These are phyloP conservation scores for Epiblema foenella DNA, from an alignment of 2,888 invertebrate genomes.

Conservation along the genomic window DNA sequence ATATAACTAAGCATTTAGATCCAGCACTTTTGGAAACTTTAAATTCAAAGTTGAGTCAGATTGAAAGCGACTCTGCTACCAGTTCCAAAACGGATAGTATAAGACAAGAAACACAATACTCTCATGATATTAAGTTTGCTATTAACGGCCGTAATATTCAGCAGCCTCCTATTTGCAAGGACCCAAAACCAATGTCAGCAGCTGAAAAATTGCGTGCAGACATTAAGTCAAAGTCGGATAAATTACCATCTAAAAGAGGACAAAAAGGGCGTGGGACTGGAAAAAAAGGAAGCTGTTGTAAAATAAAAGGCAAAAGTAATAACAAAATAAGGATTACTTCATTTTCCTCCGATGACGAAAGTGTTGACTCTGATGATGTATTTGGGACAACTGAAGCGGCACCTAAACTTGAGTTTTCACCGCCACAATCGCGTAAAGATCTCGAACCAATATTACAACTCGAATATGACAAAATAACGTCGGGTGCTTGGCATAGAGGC, in stretches of 20 bases:
- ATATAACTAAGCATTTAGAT: constrained; percentile 88
- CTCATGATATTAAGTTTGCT: constrained; percentile 83
- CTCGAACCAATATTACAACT: constrained; percentile 89
- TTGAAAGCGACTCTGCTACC: constrained; percentile 90
- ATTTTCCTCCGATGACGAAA: constrained; percentile 91
- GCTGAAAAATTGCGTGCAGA: constrained; percentile 81
- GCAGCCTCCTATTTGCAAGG: constrained; percentile 74
- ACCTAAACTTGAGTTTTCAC: constrained; percentile 89
- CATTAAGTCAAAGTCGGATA: constrained; percentile 85
- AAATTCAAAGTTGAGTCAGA: constrained; percentile 90
- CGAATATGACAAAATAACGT: constrained; percentile 88
- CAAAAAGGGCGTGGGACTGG: constrained; percentile 86
- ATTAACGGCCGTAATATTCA: constrained; percentile 77
- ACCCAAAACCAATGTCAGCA: constrained; percentile 74
- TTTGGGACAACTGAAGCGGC: constrained; percentile 91
- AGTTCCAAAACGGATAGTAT: constrained; percentile 90
- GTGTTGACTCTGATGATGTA: constrained; percentile 90
- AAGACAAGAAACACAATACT: constrained; percentile 81
- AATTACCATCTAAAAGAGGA: constrained; percentile 86
- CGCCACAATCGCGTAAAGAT: constrained; percentile 90
- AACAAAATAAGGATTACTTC: constrained; percentile 91
- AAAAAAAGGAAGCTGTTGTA: constrained; percentile 83
- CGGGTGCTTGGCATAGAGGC: constrained; percentile 87
- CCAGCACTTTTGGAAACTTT: constrained; percentile 88
- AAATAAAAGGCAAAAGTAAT: constrained; percentile 86